Evolutionary conservation across 2,113 vertebrate genomes (phyloP).

Genomic region (Gadus chalcogrammus): DNA sequence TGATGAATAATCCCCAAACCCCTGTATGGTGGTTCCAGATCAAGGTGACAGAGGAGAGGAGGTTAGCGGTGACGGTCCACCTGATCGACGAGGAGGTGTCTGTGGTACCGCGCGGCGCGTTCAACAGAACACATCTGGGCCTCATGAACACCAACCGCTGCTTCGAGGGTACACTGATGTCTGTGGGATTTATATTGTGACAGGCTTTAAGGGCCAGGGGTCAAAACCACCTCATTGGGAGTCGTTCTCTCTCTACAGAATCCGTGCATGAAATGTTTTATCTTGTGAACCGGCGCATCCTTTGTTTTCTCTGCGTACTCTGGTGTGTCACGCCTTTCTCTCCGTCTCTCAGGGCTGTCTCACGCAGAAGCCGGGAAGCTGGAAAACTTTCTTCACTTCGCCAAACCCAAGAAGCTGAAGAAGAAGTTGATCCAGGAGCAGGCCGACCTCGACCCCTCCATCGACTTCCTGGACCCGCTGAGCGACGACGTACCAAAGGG

Average conservation of each 20-base stretch:
- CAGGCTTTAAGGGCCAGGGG: too few relatives aligned
- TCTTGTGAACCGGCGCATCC: background rate
- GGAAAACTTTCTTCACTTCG: constrained; percentile 86
- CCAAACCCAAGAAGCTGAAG: constrained; percentile 72
- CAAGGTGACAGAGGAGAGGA: constrained; percentile 81
- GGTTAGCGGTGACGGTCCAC: constrained; percentile 78
- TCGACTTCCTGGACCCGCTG: constrained; percentile 87
- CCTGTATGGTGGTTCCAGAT: constrained; percentile 50
- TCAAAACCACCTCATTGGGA: too few relatives aligned
- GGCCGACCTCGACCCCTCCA: constrained; percentile 81
- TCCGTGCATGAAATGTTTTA: background rate
- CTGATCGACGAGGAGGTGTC: constrained; percentile 83
- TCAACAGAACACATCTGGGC: constrained; percentile 78
- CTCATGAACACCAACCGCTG: constrained; percentile 79
- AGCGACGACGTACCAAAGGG: constrained; percentile 88
- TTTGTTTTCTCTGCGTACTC: background rate
- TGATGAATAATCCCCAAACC: too few relatives aligned
- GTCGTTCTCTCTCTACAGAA: background rate
- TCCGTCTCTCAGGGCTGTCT: constrained; percentile 77
- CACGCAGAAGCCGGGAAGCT: constrained; percentile 79
- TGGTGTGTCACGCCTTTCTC: background rate
- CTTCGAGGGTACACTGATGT: constrained; percentile 80
- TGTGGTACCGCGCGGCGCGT: constrained; percentile 83
- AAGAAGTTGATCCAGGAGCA: constrained; percentile 81
- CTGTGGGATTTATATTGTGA: too few relatives aligned